These are phyloP conservation scores for Saturnia japonica DNA, from an alignment of 2,888 invertebrate genomes.

Conservation along the genomic window DNA sequence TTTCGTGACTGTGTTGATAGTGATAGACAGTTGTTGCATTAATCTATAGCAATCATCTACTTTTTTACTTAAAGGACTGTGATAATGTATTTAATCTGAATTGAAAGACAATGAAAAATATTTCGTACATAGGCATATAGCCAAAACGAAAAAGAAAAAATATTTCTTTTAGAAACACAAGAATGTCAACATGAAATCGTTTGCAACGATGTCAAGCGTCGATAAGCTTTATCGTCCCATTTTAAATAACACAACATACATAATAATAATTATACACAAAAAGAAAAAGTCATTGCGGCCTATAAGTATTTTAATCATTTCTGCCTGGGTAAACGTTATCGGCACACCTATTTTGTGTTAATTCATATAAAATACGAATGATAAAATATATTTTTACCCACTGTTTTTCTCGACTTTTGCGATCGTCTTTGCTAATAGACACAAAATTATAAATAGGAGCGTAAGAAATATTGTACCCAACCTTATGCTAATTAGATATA, in stretches of 20 bases:
- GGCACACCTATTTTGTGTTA: constrained; percentile 1
- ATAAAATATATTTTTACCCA: not conserved
- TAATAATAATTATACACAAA: not conserved
- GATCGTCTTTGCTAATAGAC: no score
- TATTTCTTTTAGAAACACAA: not conserved
- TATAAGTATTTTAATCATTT: constrained; percentile 5
- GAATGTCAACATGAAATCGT: not conserved
- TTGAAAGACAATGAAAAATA: no score
- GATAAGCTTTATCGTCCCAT: constrained; percentile 22
- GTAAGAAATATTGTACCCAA: no score
- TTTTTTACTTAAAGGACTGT: no score
- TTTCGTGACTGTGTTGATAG: no score
- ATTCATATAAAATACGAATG: not conserved
- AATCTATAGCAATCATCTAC: not conserved
- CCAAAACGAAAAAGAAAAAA: not conserved
- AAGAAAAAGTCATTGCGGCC: not conserved
- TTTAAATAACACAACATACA: not conserved
- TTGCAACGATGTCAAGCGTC: constrained; percentile 23
- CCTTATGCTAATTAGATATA: no score
- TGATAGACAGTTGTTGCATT: no score
- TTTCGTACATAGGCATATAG: no score
- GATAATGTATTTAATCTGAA: no score
- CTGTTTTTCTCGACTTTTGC: not conserved
- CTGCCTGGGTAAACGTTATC: constrained; percentile 7
- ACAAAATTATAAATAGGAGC: no score